A percentile compares a stretch with the other conserved stretches of the same genome.
These are phyloP conservation scores for Leptodactylus fuscus DNA, from an alignment of 2,113 vertebrate genomes.

Conservation along the genomic window DNA sequence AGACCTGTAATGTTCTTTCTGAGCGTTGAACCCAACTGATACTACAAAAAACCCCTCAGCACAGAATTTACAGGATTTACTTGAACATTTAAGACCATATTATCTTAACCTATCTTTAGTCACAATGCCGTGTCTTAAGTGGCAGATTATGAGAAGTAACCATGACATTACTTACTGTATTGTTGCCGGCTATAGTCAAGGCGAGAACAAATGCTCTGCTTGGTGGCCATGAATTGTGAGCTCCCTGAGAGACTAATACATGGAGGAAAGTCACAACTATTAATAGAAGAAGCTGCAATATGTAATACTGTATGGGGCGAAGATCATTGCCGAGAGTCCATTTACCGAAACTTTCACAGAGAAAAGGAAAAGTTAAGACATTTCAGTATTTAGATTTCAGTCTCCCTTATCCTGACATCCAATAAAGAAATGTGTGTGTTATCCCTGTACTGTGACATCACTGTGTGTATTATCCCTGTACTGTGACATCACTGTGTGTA, in stretches of 20 bases:
- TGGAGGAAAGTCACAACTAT: background rate
- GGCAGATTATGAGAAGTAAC: background rate
- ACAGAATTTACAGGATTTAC: background rate
- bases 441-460: too few species aligned
- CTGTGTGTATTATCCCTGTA: too few species aligned
- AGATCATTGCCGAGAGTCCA: background rate
- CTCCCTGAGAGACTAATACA: background rate
- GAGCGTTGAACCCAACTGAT: background rate
- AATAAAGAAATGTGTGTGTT: too few species aligned
- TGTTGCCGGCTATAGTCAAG: background rate
- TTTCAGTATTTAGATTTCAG: background rate
- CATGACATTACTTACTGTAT: background rate
- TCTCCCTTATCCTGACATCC: too few species aligned
- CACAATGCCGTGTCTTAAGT: background rate
- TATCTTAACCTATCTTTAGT: background rate
- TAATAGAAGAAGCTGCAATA: conserved; percentile 10
- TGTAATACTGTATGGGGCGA: background rate
- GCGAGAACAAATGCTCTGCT: background rate
- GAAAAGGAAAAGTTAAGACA: background rate
- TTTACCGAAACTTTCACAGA: background rate
- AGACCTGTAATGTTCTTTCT: background rate
- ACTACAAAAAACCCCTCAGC: background rate
- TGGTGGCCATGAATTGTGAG: background rate
- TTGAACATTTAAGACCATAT: conserved; percentile 14
- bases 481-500: too few species aligned